Evolutionary conservation across 1,140 invertebrate species (phyloP).

Genomic region (Hypothenemus hampei): DNA sequence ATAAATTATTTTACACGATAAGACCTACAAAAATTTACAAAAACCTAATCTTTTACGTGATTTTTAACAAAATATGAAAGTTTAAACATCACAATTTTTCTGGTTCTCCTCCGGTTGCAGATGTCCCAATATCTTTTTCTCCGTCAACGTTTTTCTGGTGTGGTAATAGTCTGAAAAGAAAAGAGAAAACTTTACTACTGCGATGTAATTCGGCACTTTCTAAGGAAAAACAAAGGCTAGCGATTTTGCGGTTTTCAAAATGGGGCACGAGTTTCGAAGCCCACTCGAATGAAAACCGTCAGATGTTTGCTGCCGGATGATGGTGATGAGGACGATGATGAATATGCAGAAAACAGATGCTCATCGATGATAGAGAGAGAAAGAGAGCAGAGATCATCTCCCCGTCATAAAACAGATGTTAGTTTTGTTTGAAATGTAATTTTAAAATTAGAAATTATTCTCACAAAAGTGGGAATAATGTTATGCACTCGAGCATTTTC

Average conservation of each 20-base stretch:
- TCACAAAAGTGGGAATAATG: too few relatives aligned
- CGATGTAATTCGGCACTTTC: background rate
- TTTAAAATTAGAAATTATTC: background rate
- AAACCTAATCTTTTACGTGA: too few relatives aligned
- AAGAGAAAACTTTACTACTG: background rate
- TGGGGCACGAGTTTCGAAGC: constrained; percentile 3
- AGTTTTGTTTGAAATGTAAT: background rate
- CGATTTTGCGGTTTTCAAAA: background rate
- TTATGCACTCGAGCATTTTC: too few relatives aligned
- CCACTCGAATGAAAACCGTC: too few relatives aligned
- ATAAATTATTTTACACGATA: background rate
- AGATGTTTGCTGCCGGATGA: too few relatives aligned
- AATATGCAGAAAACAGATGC: constrained; percentile 10
- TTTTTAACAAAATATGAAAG: too few relatives aligned
- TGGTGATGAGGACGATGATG: too few relatives aligned
- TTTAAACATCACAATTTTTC: too few relatives aligned
- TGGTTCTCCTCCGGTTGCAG: too few relatives aligned
- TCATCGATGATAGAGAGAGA: too few relatives aligned
- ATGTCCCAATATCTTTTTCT: too few relatives aligned
- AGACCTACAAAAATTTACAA: background rate
- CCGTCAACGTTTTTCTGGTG: background rate
- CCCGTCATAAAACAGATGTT: constrained; percentile 3
- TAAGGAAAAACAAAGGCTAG: constrained; percentile 1
- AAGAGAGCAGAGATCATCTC: constrained; percentile 1
- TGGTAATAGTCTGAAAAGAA: constrained; percentile 14